These are phyloP conservation scores for Vicugna pacos DNA, from an alignment of 2,113 vertebrate species.

Conservation along the genomic window DNA sequence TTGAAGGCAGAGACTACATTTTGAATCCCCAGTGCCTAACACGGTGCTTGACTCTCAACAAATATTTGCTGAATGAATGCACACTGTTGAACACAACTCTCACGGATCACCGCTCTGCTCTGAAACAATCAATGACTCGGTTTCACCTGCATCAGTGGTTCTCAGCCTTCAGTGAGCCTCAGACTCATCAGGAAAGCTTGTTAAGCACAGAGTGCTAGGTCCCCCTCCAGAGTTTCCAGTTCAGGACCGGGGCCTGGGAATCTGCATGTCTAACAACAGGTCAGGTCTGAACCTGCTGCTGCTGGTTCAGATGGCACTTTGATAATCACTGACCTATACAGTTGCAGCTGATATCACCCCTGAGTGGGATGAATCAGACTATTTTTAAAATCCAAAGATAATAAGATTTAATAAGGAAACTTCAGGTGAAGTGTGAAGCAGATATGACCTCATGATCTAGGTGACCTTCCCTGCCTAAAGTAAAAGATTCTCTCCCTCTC, in stretches of 20 bases:
- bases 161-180: background rate
- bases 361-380: no score
- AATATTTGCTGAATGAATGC: background rate
- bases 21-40: background rate
- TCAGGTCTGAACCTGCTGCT: background rate
- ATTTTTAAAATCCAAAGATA: constrained; percentile 20
- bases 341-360: background rate
- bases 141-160: background rate
- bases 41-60: background rate
- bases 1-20: background rate
- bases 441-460: constrained; percentile 6
- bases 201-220: background rate
- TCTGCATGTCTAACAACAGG: background rate
- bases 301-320: background rate
- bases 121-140: background rate
- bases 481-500: background rate
- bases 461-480: background rate
- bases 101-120: background rate
- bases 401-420: background rate
- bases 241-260: background rate
- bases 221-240: background rate
- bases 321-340: background rate
- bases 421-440: constrained; percentile 1
- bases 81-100: background rate
- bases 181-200: background rate